Conservation (phyloP, 2,888 invertebrate species). For the Schrankia costaestrigalis region DNA sequence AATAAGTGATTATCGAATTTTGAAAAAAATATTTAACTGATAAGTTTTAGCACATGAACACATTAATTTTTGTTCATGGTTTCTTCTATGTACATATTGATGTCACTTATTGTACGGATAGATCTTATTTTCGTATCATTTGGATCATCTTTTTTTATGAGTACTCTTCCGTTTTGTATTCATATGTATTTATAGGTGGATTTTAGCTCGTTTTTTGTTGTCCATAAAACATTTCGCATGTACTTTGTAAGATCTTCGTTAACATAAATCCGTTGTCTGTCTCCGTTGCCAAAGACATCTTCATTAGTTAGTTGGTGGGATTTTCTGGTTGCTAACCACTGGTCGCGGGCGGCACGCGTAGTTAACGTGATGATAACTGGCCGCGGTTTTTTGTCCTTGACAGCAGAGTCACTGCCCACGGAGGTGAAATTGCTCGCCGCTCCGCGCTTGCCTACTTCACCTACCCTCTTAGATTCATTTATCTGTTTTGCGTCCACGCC, state of each 20-base stretch:
- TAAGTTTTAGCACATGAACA: too few species aligned
- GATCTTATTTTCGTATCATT: too few species aligned
- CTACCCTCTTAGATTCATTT: background rate
- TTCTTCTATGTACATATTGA: too few species aligned
- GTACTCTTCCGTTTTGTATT: too few species aligned
- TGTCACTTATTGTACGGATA: too few species aligned
- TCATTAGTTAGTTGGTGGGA: background rate
- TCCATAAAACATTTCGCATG: background rate
- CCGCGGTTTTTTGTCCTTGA: background rate
- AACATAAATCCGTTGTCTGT: background rate
- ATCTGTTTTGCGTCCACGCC: background rate
- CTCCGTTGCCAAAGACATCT: background rate
- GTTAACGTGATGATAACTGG: background rate
- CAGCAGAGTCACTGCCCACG: background rate
- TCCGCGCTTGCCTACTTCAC: background rate
- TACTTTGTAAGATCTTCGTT: background rate
- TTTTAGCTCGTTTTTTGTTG: background rate
- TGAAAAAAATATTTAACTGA: too few species aligned
- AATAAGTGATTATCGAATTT: too few species aligned
- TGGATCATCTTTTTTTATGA: too few species aligned
- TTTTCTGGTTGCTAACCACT: background rate
- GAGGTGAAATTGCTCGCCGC: too few species aligned
- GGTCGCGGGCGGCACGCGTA: background rate
- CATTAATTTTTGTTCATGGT: too few species aligned
- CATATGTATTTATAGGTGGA: background rate